Base-by-base conservation (phyloP, 2,888 invertebrate species). In the Portevinia maculata region DNA sequence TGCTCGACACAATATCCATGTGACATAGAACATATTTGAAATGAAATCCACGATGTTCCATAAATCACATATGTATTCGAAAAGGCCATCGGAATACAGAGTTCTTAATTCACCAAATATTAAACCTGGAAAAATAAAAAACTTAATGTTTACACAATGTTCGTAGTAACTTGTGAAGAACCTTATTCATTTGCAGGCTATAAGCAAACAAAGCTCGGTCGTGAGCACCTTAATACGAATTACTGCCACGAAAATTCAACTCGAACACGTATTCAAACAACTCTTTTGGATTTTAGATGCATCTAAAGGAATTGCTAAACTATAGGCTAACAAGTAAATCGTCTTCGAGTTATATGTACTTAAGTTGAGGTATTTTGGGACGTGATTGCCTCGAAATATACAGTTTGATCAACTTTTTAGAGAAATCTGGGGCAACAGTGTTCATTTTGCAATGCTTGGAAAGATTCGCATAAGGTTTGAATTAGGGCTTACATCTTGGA, bases 21-120 rank as follows among this genome's bases (percentile, higher is more conserved):
- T 95, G 19, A 99, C 95, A 89, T 99, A 99, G 87, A 99, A 96
- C 86, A 96, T 94, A 89, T 99, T 99, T 6, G 99, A 99, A 87
- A 98, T 96, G 89, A 99, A 99, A 91, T 99, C 99, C 3, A 99
- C 96, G 79, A 99, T 97, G 89, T 99, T 99, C 99, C 99, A 99
- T 85, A 99, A 93, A 90, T 99, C 99, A 85, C 95, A 95, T 48
- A 97, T 93, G 89, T 99, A 99, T 85, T 98, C 98, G 86, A 95
- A 91, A 6, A 99, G 91, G 0, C 99, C 99, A 65, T 96, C 96
- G 1, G 95, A 93, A 95, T 98, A 99, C 8, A 99, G 91, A 3
- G 98, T 93, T 88, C 96, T 94, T 84, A 99, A 94, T 92, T 99
- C 99, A 32, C 96, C 95, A 94, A 98, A 97, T 86, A 99, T 96